Conservation (phyloP, 2,888 invertebrate genomes). For the Notodonta ziczac region DNA sequence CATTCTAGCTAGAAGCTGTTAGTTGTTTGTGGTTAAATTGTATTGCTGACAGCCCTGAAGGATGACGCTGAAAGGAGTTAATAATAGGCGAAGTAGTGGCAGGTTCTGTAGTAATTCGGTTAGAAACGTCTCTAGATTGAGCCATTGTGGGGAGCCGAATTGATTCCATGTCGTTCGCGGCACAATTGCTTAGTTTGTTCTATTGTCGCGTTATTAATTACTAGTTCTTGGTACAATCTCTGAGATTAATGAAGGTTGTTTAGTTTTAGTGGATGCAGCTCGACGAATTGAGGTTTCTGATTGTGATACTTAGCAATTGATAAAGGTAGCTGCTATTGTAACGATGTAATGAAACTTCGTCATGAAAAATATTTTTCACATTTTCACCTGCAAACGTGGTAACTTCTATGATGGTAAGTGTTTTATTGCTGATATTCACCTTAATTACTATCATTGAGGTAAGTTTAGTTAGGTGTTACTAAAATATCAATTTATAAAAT, state of each 20-base stretch:
- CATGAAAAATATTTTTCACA: too few relatives aligned
- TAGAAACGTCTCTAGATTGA: slow-evolving; percentile 77
- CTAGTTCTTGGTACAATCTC: slow-evolving; percentile 18
- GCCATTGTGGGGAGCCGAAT: slow-evolving; percentile 66
- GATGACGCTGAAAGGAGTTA: slow-evolving; percentile 76
- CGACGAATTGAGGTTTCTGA: too few relatives aligned
- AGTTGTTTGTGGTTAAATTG: neutral
- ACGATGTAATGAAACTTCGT: too few relatives aligned
- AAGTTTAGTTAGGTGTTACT: too few relatives aligned
- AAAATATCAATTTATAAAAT: too few relatives aligned
- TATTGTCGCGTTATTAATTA: slow-evolving; percentile 42
- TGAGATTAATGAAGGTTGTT: slow-evolving; percentile 18
- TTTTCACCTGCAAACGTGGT: too few relatives aligned
- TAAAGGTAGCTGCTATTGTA: too few relatives aligned
- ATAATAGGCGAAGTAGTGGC: slow-evolving; percentile 77
- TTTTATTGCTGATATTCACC: too few relatives aligned
- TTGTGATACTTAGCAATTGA: too few relatives aligned
- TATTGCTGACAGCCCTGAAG: neutral
- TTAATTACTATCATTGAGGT: too few relatives aligned
- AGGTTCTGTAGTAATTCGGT: slow-evolving; percentile 63
- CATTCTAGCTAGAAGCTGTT: neutral
- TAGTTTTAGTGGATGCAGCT: slow-evolving; percentile 1
- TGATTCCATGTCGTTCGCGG: slow-evolving; percentile 53
- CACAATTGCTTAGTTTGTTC: slow-evolving; percentile 40
- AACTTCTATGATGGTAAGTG: too few relatives aligned